Evolutionary conservation across 2,113 vertebrate genomes (phyloP).

Genomic region (Coryphaenoides rupestris): DNA sequence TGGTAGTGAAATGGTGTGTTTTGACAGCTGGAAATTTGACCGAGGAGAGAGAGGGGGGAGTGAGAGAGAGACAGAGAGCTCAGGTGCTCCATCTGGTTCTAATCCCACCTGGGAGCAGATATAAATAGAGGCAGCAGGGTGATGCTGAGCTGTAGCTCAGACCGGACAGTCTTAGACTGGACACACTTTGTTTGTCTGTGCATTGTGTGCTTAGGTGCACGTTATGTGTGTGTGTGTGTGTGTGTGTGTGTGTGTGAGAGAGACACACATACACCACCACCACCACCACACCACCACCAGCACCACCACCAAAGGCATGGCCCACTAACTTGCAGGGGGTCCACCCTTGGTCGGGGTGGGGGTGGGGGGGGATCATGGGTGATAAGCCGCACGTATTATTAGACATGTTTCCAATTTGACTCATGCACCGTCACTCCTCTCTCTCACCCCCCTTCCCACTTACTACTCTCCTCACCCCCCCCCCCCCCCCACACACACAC

Average conservation of each 20-base stretch:
- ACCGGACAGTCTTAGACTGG: constrained; percentile 28
- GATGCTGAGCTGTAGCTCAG: constrained; percentile 28
- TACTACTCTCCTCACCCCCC: constrained; percentile 20
- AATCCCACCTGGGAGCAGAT: constrained; percentile 61
- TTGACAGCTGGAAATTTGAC: constrained; percentile 25
- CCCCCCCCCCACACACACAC: constrained; percentile 38
- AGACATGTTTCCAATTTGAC: constrained; percentile 71
- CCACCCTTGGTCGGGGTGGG: not conserved
- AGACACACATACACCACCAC: not conserved
- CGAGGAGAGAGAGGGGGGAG: constrained; percentile 1
- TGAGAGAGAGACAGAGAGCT: constrained; percentile 20
- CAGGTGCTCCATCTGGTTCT: constrained; percentile 65
- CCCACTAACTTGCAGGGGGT: constrained; percentile 48
- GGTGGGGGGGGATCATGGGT: constrained; percentile 12
- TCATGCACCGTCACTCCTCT: constrained; percentile 65
- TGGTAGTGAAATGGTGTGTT: constrained; percentile 31
- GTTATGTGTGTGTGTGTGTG: no score
- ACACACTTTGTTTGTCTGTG: not conserved
- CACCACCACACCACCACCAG: no score
- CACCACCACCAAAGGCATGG: no score
- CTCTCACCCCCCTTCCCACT: constrained; percentile 26
- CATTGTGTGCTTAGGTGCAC: not conserved
- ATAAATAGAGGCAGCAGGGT: constrained; percentile 54
- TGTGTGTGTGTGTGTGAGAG: no score
- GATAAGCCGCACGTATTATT: constrained; percentile 71